Evolutionary conservation across 2,797 vertebrate genomes (phyloP), one percentile per base, ranked within the genome.

Genomic region (Chrosomus eos): DNA sequence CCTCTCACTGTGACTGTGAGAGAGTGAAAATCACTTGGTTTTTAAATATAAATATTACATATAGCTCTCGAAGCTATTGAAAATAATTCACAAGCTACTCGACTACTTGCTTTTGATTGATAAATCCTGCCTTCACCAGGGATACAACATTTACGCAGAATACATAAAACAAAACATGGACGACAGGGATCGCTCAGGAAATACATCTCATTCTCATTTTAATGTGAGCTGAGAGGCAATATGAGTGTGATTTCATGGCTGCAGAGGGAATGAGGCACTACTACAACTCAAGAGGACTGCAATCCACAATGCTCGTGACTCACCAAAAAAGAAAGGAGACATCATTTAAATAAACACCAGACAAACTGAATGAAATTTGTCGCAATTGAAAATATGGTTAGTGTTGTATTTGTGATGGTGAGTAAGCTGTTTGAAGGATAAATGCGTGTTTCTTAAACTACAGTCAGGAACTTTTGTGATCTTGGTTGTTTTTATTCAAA

Each of bases 311-410:
- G 86, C 90, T 76, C 72, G 71, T 90, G 93, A 93, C 94, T 94
- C 93, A 92, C 94, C 94, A 89, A 91, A 94, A 94, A 91, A 53
- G 90, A 92, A 92, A 80, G 51, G 58, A 94, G 89, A 62, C 58
- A 74, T 14, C 70, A 89, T 89, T 89, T 90, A 93, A 93, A 94
- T 94, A 90, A 91, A 91, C 93, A 93, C 91, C 88, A 91, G 88
- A 89, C 90, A 94, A 92, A 16, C 21, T 89, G 90, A 92, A 67
- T 80, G 90, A 91, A 90, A 94, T 93, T 93, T 93, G 90, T 91
- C 92, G 89, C 90, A 83, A 93, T 91, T 91, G 92, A 87, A 93
- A 93, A 85, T 88, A 82, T 48, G 79, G 91, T 92, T 90, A 94
- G 90, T 91, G 89, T 88, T 89, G 85, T 86, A 80, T 87, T 81